Evolutionary conservation across 2,888 invertebrate species (phyloP), one percentile per base, ranked within the genome.

Genomic region (Sesia apiformis): DNA sequence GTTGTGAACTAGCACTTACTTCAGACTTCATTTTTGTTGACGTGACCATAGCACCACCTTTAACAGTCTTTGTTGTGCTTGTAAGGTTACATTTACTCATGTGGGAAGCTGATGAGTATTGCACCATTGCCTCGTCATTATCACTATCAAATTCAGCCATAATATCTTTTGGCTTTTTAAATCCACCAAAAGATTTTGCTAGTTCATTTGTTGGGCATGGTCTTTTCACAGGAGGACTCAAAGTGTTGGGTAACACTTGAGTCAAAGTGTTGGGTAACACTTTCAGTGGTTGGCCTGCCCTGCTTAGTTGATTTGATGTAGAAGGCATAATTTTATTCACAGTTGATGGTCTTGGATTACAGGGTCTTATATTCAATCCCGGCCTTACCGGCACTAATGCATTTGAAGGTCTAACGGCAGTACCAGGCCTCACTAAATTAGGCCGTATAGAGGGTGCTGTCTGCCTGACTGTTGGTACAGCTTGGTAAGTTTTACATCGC

Each of bases 81-180:
- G 72, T 71, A 58, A 76, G 75, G 59, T 81, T 78, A 1, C 76
- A 76, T 59, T 66, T 76, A 56, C 70, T 78, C 53, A 70, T 70
- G 50, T 83, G 79, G 38, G 81, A 69, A 1, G 76, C 69, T 5
- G 80, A 67, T 4, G 74, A 67, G 53, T 72, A 77, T 43, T 84
- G 74, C 6, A 73, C 61, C 3, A 65, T 56, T 3, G 69, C 59
- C 38, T 67, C 70, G 38, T 70, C 66, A 40, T 62, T 55, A 49
- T 57, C 66, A 42, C 69, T 67, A 56, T 83, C 84, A 43, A 75
- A 63, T 39, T 65, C 70, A 4, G 80, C 75, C 4, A 81, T 64
- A 4, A 81, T 78, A 59, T 87, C 85, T 62, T 84, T 87, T 7
- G 82, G 77, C 62, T 83, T 87, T 63, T 88, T 89, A 59, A 87